These are phyloP conservation scores for Phalanger gymnotis DNA, from an alignment of 2,797 vertebrate genomes.

Conservation along the genomic window DNA sequence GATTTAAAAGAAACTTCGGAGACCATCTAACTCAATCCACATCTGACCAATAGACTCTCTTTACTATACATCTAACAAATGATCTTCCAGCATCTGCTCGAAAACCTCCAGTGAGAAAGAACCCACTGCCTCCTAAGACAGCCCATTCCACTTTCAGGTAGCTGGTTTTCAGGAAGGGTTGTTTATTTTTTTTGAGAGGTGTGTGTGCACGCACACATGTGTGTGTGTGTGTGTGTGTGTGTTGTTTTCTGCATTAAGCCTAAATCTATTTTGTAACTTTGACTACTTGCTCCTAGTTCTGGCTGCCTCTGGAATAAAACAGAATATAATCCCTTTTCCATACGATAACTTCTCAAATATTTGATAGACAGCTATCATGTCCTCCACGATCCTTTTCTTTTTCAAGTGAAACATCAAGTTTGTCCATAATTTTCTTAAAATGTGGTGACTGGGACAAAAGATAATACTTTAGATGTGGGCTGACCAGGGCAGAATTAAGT, in stretches of 20 bases:
- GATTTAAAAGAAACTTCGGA: neutral
- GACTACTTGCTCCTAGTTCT: neutral
- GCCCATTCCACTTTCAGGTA: neutral
- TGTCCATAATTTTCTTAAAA: neutral
- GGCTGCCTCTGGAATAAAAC: neutral
- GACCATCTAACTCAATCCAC: neutral
- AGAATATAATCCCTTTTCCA: neutral
- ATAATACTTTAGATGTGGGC: neutral
- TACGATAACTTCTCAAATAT: neutral
- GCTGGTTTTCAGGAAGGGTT: neutral
- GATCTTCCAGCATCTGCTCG: neutral
- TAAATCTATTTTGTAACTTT: neutral
- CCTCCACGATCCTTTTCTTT: neutral
- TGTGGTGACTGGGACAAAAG: neutral
- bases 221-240: neutral
- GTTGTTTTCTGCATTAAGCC: neutral
- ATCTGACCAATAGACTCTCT: neutral
- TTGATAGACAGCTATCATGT: neutral
- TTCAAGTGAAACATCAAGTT: neutral
- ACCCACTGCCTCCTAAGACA: neutral
- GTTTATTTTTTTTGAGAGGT: too few species aligned
- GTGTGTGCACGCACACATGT: too few species aligned
- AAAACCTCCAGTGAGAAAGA: neutral
- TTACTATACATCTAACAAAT: neutral
- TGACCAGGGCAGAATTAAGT: neutral